Conservation (phyloP, 2,888 invertebrate species). For the Ectemnius lituratus region DNA sequence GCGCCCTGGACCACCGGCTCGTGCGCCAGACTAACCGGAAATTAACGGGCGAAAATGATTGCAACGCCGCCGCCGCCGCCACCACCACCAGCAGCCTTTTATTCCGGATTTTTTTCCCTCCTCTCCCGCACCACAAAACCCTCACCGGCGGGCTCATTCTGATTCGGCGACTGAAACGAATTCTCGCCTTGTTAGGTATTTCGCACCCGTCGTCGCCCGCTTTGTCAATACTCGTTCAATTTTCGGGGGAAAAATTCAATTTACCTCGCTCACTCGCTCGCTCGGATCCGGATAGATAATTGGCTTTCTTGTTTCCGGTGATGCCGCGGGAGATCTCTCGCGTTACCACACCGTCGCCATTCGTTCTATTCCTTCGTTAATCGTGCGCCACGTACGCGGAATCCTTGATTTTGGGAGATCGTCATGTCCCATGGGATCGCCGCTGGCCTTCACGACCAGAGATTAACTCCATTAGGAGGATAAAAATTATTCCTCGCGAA, state of each 20-base stretch:
- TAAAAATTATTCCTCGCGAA: constrained; percentile 56
- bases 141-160: no score
- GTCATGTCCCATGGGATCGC: constrained; percentile 48
- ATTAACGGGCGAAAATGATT: constrained; percentile 42
- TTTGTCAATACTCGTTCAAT: not conserved
- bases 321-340: not conserved
- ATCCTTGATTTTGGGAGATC: constrained; percentile 43
- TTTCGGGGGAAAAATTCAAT: constrained; percentile 9
- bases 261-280: not conserved
- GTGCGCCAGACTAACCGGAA: constrained; percentile 36
- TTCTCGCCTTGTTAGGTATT: not conserved
- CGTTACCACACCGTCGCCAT: not conserved
- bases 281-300: not conserved
- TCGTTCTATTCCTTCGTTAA: constrained; percentile 30
- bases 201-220: not conserved
- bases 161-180: no score
- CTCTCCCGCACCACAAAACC: no score
- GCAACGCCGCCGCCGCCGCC: constrained; percentile 23
- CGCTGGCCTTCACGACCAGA: constrained; percentile 28
- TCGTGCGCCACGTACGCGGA: constrained; percentile 25
- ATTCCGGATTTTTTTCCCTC: no score
- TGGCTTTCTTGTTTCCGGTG: constrained; percentile 8
- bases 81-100: no score
- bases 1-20: constrained; percentile 12
- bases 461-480: constrained; percentile 59